Percentiles rank a stretch among this genome's conserved stretches.
phyloP scores from a whole-genome alignment of 2,888 invertebrate species.

The Galerucella nymphaeae region DNA sequence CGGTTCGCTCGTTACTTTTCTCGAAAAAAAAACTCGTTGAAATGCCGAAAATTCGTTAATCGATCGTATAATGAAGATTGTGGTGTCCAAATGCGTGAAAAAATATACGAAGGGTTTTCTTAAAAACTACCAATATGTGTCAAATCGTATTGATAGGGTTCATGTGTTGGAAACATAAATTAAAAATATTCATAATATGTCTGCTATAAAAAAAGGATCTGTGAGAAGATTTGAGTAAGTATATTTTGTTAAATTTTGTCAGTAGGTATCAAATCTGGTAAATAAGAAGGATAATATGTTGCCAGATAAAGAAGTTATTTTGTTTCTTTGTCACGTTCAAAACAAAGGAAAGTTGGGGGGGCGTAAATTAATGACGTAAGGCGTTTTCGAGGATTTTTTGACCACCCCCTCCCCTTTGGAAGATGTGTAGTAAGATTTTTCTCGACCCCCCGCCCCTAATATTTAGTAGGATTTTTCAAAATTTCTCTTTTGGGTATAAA shows the following conservation, averaged over 20 bases:
- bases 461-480: too few species aligned
- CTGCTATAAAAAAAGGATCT: slow-evolving; percentile 62
- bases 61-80: slow-evolving; percentile 31
- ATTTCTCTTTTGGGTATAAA: too few species aligned
- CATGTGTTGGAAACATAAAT: slow-evolving; percentile 60
- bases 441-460: too few species aligned
- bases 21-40: not conserved
- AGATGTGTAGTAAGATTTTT: too few species aligned
- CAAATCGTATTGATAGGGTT: slow-evolving; percentile 52
- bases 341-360: too few species aligned
- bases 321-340: too few species aligned
- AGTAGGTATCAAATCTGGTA: too few species aligned
- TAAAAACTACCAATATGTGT: slow-evolving; percentile 52
- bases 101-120: slow-evolving; percentile 34
- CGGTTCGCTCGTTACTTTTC: not conserved
- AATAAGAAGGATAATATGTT: too few species aligned
- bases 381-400: too few species aligned
- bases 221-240: slow-evolving; percentile 66
- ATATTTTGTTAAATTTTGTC: not conserved
- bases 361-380: too few species aligned
- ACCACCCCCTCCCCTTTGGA: too few species aligned
- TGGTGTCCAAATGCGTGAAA: slow-evolving; percentile 16
- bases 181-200: slow-evolving; percentile 57
- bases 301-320: too few species aligned
- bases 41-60: slow-evolving; percentile 23